A percentile compares a stretch with the other conserved stretches of the same genome.
Conservation (phyloP, 2,797 vertebrate genomes). For the Lacerta bilineata region DNA sequence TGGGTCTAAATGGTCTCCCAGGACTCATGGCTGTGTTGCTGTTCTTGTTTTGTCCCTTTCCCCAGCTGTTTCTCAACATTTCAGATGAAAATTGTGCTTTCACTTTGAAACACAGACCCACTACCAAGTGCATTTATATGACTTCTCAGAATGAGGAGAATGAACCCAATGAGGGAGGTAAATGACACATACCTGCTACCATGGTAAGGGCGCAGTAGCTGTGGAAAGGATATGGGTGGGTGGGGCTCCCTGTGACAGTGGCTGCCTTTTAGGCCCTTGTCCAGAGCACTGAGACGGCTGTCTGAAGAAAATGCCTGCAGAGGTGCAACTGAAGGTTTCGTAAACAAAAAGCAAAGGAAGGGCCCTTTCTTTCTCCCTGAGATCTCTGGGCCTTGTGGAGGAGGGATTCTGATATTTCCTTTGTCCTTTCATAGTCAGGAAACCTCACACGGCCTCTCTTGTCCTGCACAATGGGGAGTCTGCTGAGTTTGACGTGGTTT, state of each 20-base stretch:
- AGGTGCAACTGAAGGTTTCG: neutral
- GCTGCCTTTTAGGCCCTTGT: neutral
- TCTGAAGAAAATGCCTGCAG: neutral
- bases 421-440: conserved; percentile 64
- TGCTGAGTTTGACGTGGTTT: conserved; percentile 83
- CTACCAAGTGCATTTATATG: conserved; percentile 74
- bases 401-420: neutral
- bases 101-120: conserved; percentile 77
- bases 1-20: accelerated
- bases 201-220: neutral
- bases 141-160: neutral
- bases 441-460: conserved; percentile 77
- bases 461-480: conserved; percentile 76
- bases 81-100: conserved; percentile 83
- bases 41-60: conserved; percentile 35
- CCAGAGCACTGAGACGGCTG: neutral
- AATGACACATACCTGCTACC: neutral
- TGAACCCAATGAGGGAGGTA: conserved; percentile 53
- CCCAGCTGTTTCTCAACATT: conserved; percentile 86
- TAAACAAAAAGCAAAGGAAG: neutral
- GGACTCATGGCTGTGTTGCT: neutral
- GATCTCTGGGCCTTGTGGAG: neutral
- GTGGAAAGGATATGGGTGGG: neutral
- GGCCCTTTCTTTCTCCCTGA: neutral
- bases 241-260: neutral